phyloP scores from a whole-genome alignment of 1,140 invertebrate species.

The Drosophila trapezifrons region DNA sequence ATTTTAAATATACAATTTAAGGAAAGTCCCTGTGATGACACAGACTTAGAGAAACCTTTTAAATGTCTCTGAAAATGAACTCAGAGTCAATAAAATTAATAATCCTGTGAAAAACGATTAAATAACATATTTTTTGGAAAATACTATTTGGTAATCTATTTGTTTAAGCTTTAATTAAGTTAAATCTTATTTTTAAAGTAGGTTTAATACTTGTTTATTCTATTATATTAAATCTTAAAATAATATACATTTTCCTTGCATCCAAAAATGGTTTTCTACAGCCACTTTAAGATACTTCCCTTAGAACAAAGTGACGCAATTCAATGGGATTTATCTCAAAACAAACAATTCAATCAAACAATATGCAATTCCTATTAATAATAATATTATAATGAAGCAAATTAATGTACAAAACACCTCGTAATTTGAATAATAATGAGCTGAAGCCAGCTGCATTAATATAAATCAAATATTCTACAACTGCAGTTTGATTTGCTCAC shows the following conservation, averaged over 20 bases:
- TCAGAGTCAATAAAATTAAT: neutral
- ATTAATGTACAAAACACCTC: conserved; percentile 20
- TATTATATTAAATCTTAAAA: rapidly evolving
- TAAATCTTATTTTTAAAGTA: neutral
- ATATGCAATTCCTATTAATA: conserved; percentile 10
- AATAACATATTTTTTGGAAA: too few relatives aligned
- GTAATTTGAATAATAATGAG: conserved; percentile 6
- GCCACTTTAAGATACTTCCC: neutral
- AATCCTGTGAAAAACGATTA: too few relatives aligned
- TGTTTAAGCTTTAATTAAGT: neutral
- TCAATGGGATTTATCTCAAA: neutral
- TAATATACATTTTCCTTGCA: neutral
- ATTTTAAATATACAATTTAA: neutral
- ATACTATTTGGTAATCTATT: too few relatives aligned
- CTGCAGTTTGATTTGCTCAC: conserved; percentile 22
- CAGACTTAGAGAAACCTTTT: neutral
- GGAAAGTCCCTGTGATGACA: neutral
- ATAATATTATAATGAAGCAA: neutral
- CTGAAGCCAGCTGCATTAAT: neutral
- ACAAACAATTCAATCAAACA: neutral
- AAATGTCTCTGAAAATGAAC: neutral
- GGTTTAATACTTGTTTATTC: neutral
- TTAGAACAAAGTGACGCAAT: neutral
- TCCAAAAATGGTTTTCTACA: neutral
- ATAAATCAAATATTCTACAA: conserved; percentile 29